These are phyloP conservation scores for Rostratula benghalensis DNA, from an alignment of 2,113 vertebrate genomes.

Conservation along the genomic window DNA sequence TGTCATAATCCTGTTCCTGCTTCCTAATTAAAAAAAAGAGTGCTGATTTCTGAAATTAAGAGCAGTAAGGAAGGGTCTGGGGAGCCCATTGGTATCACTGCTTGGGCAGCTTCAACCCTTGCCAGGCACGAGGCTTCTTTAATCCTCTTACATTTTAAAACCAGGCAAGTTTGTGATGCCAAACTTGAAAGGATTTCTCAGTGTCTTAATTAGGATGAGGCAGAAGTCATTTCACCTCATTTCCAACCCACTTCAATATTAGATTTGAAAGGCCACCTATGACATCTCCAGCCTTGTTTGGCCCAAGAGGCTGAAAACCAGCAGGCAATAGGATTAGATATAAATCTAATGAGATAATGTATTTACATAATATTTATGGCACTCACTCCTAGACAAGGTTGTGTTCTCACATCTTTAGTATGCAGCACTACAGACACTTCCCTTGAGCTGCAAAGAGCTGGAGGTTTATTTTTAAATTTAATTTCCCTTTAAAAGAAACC, in stretches of 20 bases:
- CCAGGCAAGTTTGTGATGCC: background rate
- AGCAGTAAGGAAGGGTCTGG: background rate
- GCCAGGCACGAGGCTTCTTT: background rate
- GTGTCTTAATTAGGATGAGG: slow-evolving; percentile 18
- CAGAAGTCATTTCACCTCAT: background rate
- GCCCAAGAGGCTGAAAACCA: background rate
- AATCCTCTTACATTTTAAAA: background rate
- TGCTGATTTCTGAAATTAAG: background rate
- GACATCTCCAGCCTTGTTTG: background rate
- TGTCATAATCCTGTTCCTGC: background rate
- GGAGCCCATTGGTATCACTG: background rate
- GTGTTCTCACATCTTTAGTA: background rate
- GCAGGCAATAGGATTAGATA: background rate
- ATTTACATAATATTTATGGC: slow-evolving; percentile 50
- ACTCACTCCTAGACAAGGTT: background rate
- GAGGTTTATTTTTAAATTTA: slow-evolving; percentile 19
- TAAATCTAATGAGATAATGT: slow-evolving; percentile 49
- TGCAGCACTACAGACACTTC: background rate
- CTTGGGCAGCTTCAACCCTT: background rate
- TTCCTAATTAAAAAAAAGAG: background rate
- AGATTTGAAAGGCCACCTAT: slow-evolving; percentile 7
- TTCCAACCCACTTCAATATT: background rate
- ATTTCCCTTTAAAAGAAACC: slow-evolving; percentile 39
- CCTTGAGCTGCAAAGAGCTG: background rate
- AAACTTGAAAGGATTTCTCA: slow-evolving; percentile 10